phyloP scores from a whole-genome alignment of 2,888 invertebrate genomes.

The Ischnura elegans region DNA sequence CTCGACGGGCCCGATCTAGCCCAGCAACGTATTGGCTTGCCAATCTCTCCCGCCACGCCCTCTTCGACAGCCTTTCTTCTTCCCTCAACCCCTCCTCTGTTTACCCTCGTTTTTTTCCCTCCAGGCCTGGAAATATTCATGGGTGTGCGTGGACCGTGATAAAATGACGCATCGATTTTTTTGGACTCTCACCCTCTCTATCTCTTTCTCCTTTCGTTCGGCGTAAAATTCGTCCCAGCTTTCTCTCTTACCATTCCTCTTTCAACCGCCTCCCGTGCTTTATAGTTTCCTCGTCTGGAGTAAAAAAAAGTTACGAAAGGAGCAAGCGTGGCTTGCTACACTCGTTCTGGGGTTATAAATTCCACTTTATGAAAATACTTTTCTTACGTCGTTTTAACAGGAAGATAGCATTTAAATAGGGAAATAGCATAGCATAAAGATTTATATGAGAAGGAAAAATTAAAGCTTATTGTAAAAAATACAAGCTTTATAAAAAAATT shows the following conservation, averaged over 20 bases:
- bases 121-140: not conserved
- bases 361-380: too few species aligned
- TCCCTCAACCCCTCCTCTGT: not conserved
- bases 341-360: too few species aligned
- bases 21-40: not conserved
- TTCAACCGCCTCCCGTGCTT: not conserved
- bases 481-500: too few species aligned
- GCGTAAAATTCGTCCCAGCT: not conserved
- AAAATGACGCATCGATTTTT: constrained; percentile 31
- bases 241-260: not conserved
- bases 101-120: not conserved
- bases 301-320: not conserved
- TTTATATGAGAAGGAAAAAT: too few species aligned
- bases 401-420: too few species aligned
- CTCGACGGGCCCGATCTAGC: not conserved
- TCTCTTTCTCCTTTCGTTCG: not conserved
- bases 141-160: not conserved
- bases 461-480: too few species aligned
- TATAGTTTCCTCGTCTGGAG: not conserved
- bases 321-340: too few species aligned
- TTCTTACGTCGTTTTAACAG: too few species aligned
- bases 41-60: not conserved
- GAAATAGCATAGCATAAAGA: too few species aligned
- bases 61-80: not conserved
- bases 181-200: not conserved